phyloP scores from a whole-genome alignment of 2,888 invertebrate species.

The Heliconius cydno region DNA sequence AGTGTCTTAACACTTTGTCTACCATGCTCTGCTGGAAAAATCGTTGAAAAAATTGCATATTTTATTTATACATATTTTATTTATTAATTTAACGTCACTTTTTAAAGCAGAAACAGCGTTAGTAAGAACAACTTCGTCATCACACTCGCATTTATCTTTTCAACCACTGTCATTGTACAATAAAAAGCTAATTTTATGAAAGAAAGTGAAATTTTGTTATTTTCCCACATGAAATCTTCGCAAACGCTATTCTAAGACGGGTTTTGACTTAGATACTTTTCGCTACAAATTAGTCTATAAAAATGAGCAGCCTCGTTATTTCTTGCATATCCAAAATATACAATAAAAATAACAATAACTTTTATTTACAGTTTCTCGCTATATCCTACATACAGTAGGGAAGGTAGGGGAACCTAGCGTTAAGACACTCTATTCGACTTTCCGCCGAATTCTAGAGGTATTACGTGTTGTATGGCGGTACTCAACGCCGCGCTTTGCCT shows the following conservation, averaged over 20 bases:
- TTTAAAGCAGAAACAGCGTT: not conserved
- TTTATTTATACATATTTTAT: no score
- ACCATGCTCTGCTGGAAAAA: no score
- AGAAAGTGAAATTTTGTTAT: constrained; percentile 22
- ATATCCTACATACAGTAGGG: no score
- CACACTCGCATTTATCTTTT: not conserved
- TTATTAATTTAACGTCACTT: not conserved
- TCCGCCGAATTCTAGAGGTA: not conserved
- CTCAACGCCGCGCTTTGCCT: not conserved
- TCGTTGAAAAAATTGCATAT: no score
- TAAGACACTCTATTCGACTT: not conserved
- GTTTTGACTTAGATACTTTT: constrained; percentile 3
- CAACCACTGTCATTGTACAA: constrained; percentile 5
- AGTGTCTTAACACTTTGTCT: no score
- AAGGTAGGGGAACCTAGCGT: not conserved
- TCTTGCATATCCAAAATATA: not conserved
- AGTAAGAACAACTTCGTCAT: constrained; percentile 7
- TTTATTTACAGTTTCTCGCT: no score
- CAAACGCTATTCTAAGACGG: constrained; percentile 32
- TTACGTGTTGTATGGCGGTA: not conserved
- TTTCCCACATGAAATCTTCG: constrained; percentile 22
- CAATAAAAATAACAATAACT: no score
- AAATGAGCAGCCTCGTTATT: not conserved
- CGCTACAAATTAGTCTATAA: not conserved
- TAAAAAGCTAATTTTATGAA: constrained; percentile 31